Evolutionary conservation across 2,888 invertebrate genomes (phyloP).

Genomic region (Crepidodera aurea): DNA sequence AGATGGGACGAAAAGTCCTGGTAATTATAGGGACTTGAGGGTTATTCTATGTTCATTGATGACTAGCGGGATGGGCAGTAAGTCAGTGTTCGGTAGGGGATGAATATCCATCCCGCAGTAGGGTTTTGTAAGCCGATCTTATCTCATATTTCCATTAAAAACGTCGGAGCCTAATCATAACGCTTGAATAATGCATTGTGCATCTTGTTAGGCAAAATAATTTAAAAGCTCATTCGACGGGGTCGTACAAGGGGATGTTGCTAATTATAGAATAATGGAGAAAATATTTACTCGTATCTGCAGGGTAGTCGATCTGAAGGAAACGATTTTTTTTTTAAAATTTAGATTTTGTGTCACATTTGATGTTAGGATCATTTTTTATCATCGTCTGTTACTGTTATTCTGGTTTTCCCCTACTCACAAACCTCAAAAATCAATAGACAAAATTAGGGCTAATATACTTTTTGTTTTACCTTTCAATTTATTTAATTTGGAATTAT

Average conservation of each 20-base stretch:
- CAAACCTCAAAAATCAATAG: too few relatives aligned
- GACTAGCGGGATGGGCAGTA: slow-evolving; percentile 50
- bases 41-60: slow-evolving; percentile 60
- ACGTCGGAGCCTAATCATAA: slow-evolving; percentile 26
- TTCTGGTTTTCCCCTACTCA: too few relatives aligned
- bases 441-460: too few relatives aligned
- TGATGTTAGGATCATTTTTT: too few relatives aligned
- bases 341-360: too few relatives aligned
- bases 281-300: too few relatives aligned
- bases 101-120: slow-evolving; percentile 32
- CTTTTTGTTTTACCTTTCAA: too few relatives aligned
- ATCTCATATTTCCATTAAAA: slow-evolving; percentile 56
- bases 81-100: slow-evolving; percentile 39
- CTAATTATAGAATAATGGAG: slow-evolving; percentile 1
- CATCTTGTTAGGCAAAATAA: slow-evolving; percentile 13
- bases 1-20: slow-evolving; percentile 55
- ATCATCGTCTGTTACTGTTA: too few relatives aligned
- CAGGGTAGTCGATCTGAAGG: too few relatives aligned
- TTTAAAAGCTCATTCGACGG: slow-evolving; percentile 20
- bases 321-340: too few relatives aligned
- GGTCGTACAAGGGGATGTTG: not conserved
- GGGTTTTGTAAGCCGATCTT: slow-evolving; percentile 46
- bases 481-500: too few relatives aligned
- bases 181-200: slow-evolving; percentile 31
- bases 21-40: slow-evolving; percentile 60